These are phyloP conservation scores for Amphilophus citrinellus DNA, from an alignment of 2,113 vertebrate species.

Conservation along the genomic window DNA sequence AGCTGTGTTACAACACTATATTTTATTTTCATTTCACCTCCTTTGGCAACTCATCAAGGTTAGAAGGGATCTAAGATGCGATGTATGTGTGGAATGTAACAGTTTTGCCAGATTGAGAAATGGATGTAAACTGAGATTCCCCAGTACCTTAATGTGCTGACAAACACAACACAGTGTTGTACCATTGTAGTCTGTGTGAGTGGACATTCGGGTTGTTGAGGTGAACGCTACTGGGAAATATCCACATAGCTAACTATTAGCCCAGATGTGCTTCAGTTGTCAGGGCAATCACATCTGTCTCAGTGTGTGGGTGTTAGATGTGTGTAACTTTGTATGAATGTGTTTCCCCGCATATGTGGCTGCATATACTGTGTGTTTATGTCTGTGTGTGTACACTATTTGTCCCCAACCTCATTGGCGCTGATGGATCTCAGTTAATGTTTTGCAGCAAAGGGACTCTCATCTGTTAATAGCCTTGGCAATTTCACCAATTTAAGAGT, in stretches of 20 bases:
- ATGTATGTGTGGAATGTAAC: constrained; percentile 35
- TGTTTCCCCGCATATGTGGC: constrained; percentile 22
- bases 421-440: constrained; percentile 67
- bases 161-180: not conserved
- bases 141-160: not conserved
- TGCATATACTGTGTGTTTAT: constrained; percentile 1
- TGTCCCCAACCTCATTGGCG: constrained; percentile 41
- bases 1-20: constrained; percentile 33
- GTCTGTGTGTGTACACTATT: constrained; percentile 46
- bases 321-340: constrained; percentile 30
- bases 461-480: constrained; percentile 66
- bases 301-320: constrained; percentile 43
- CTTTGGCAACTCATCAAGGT: constrained; percentile 47
- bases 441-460: constrained; percentile 55
- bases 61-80: constrained; percentile 7
- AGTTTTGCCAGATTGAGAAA: constrained; percentile 26
- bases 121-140: constrained; percentile 23
- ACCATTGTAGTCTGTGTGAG: constrained; percentile 15
- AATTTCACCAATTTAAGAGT: constrained; percentile 31
- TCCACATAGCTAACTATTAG: constrained; percentile 54
- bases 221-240: constrained; percentile 55
- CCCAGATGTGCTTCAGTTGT: constrained; percentile 74
- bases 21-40: constrained; percentile 54
- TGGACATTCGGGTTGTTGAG: constrained; percentile 26
- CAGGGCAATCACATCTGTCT: constrained; percentile 68